These are phyloP conservation scores for Podarcis cretensis DNA, from an alignment of 2,113 vertebrate species.

Conservation along the genomic window DNA sequence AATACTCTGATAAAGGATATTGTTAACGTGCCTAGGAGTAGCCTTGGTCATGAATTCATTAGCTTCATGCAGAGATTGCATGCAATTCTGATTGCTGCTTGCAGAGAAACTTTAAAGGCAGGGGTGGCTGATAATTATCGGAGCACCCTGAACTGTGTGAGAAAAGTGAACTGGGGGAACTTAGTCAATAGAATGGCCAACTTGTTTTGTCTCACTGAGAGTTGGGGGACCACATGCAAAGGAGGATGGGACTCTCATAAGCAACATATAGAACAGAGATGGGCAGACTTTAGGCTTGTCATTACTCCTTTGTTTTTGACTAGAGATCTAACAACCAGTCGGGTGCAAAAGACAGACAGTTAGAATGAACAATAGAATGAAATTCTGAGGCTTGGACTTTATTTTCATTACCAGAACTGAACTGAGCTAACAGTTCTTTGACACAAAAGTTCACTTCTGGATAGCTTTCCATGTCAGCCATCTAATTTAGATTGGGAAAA, in stretches of 20 bases:
- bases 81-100: conserved; percentile 70
- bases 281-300: too few species aligned
- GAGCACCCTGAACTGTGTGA: conserved; percentile 48
- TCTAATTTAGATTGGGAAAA: too few species aligned
- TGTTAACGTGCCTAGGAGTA: conserved; percentile 45
- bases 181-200: conserved; percentile 12
- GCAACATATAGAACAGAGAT: not conserved
- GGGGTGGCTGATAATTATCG: conserved; percentile 56
- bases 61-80: conserved; percentile 64
- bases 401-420: too few species aligned
- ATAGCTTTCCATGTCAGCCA: too few species aligned
- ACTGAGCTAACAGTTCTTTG: too few species aligned
- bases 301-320: too few species aligned
- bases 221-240: not conserved
- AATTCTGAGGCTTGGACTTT: too few species aligned
- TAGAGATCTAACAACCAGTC: too few species aligned
- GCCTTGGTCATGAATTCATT: conserved; percentile 71
- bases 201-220: not conserved
- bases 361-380: too few species aligned
- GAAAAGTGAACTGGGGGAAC: not conserved
- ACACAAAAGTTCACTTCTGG: too few species aligned
- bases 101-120: conserved; percentile 62
- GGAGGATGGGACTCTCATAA: not conserved
- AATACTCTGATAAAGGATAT: conserved; percentile 36
- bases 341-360: too few species aligned